phyloP scores from a whole-genome alignment of 2,888 invertebrate genomes.

The Epirrita christyi region DNA sequence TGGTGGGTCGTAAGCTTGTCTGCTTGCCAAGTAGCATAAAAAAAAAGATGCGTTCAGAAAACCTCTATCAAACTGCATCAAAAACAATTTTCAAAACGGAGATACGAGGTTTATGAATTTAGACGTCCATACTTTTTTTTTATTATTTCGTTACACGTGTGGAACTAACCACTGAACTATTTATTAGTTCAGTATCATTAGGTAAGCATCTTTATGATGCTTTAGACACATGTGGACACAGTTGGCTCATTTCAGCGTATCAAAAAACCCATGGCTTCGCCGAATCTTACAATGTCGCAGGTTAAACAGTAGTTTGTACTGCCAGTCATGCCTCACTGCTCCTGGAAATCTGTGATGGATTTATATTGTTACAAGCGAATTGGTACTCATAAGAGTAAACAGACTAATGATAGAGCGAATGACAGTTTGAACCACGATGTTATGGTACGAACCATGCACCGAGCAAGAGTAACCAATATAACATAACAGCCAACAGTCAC shows the following conservation, averaged over 20 bases:
- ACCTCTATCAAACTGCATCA: too few relatives aligned
- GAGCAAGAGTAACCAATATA: too few relatives aligned
- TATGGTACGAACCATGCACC: too few relatives aligned
- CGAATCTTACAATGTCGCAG: slow-evolving; percentile 20
- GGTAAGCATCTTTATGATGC: slow-evolving; percentile 6
- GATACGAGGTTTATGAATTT: too few relatives aligned
- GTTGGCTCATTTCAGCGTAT: not conserved
- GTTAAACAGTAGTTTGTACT: not conserved
- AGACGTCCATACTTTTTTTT: too few relatives aligned
- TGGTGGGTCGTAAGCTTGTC: too few relatives aligned
- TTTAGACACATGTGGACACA: slow-evolving; percentile 6
- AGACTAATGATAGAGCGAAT: not conserved
- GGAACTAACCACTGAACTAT: too few relatives aligned
- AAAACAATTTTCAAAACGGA: too few relatives aligned
- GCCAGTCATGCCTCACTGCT: slow-evolving; percentile 15
- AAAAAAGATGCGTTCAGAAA: too few relatives aligned
- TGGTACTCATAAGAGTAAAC: not conserved
- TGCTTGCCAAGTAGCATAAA: too few relatives aligned
- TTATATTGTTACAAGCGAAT: slow-evolving; percentile 15
- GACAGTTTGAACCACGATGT: not conserved
- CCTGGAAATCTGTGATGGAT: slow-evolving; percentile 16
- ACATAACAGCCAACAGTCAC: too few relatives aligned
- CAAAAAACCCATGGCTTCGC: slow-evolving; percentile 24
- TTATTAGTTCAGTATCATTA: not conserved
- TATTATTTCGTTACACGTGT: too few relatives aligned